Evolutionary conservation across 2,797 vertebrate genomes (phyloP).

Genomic region (Lacerta bilineata): DNA sequence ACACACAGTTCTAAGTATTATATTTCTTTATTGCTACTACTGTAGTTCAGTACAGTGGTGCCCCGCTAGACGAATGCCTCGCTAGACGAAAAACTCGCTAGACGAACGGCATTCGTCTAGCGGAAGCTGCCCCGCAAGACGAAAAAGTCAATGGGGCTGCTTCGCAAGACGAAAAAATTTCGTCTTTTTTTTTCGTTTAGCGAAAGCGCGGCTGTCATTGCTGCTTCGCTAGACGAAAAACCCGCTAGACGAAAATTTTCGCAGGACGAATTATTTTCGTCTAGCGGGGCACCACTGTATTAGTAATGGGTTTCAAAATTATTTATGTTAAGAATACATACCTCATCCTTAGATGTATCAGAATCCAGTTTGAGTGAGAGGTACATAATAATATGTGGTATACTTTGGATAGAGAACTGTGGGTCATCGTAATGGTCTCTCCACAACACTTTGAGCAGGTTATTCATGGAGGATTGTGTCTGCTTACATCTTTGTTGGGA

Average conservation of each 20-base stretch:
- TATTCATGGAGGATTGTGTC: constrained; percentile 80
- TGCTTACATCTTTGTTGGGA: constrained; percentile 67
- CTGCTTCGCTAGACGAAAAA: no score
- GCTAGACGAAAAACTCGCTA: no score
- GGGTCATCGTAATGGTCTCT: constrained; percentile 80
- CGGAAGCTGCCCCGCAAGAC: no score
- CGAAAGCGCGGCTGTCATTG: no score
- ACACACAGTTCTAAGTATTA: not conserved
- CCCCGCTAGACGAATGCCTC: no score
- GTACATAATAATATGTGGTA: constrained; percentile 92
- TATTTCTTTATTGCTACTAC: not conserved
- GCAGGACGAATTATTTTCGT: no score
- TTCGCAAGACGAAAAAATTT: no score
- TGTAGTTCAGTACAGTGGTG: not conserved
- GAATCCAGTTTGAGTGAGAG: constrained; percentile 91
- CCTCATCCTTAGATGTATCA: constrained; percentile 89
- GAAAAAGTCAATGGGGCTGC: no score
- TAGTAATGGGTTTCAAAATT: not conserved
- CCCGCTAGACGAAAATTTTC: no score
- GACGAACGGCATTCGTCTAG: no score
- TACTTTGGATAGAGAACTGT: constrained; percentile 83
- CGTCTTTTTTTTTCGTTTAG: no score
- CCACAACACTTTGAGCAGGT: constrained; percentile 90
- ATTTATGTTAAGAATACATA: constrained; percentile 72
- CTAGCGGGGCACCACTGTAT: no score